phyloP scores from a whole-genome alignment of 2,797 vertebrate genomes.

The Sebastes steindachneri region DNA sequence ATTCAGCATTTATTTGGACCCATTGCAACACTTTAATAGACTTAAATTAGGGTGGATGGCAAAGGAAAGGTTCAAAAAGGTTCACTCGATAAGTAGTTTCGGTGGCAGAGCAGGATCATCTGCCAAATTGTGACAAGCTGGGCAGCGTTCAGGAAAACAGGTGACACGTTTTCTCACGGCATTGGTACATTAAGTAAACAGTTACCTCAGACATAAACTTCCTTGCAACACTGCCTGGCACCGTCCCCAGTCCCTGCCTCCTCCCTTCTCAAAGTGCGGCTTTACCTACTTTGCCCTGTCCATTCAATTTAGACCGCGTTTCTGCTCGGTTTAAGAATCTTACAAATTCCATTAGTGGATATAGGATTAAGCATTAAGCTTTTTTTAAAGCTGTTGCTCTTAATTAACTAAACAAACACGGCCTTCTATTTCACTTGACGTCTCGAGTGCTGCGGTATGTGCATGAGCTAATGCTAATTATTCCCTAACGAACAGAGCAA shows the following conservation, averaged over 20 bases:
- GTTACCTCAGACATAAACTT: constrained; percentile 75
- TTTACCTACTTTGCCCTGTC: constrained; percentile 63
- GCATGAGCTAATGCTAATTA: constrained; percentile 65
- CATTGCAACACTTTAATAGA: neutral
- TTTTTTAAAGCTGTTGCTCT: constrained; percentile 65
- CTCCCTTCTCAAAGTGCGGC: constrained; percentile 38
- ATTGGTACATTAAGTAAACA: constrained; percentile 71
- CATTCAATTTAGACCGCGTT: constrained; percentile 50
- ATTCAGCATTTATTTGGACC: neutral
- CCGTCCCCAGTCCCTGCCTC: constrained; percentile 45
- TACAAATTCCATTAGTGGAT: constrained; percentile 75
- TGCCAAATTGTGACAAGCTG: constrained; percentile 57
- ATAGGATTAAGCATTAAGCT: constrained; percentile 71
- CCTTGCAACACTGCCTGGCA: constrained; percentile 68
- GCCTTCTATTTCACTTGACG: constrained; percentile 64
- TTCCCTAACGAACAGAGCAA: constrained; percentile 42
- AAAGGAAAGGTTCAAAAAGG: constrained; percentile 12
- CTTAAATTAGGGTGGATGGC: neutral
- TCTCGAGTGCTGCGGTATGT: constrained; percentile 52
- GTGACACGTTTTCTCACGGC: constrained; percentile 75
- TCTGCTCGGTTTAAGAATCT: constrained; percentile 63
- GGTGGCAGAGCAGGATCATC: constrained; percentile 52
- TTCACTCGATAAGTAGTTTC: constrained; percentile 8
- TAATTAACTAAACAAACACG: constrained; percentile 79
- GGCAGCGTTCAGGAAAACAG: constrained; percentile 51